phyloP scores from a whole-genome alignment of 1,140 invertebrate genomes.

The Apolygus lucorum region DNA sequence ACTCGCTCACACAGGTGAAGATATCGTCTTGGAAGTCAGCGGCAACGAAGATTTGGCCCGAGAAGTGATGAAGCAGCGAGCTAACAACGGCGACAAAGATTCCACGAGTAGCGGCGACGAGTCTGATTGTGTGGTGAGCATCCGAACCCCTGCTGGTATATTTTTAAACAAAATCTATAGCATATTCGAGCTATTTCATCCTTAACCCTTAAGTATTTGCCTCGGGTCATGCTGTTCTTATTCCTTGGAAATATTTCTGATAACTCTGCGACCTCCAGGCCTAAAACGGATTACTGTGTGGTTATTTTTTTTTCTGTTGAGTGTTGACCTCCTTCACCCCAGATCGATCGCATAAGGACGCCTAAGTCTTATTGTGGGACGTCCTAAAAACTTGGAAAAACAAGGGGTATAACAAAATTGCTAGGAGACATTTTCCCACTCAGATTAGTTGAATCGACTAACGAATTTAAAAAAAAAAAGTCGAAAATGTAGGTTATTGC shows the following conservation, averaged over 20 bases:
- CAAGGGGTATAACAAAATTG: too few relatives aligned
- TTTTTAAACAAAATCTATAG: not conserved
- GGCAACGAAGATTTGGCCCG: constrained; percentile 48
- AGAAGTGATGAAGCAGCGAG: not conserved
- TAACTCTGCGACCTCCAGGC: not conserved
- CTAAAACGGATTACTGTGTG: too few relatives aligned
- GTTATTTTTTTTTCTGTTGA: too few relatives aligned
- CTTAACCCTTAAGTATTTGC: not conserved
- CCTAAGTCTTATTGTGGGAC: too few relatives aligned
- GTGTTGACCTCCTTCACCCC: too few relatives aligned
- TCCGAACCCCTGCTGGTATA: not conserved
- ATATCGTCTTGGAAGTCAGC: constrained; percentile 36
- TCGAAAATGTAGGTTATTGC: too few relatives aligned
- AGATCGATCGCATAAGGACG: too few relatives aligned
- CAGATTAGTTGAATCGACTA: too few relatives aligned
- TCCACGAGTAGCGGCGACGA: not conserved
- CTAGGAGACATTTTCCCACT: too few relatives aligned
- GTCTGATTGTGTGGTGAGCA: not conserved
- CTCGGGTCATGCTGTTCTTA: not conserved
- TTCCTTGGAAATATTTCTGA: not conserved
- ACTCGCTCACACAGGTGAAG: constrained; percentile 11
- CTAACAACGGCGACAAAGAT: not conserved
- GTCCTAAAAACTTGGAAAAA: too few relatives aligned
- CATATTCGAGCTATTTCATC: not conserved
- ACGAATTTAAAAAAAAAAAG: too few relatives aligned